These are phyloP conservation scores for Idaea straminata DNA, from an alignment of 2,888 invertebrate species.

Conservation along the genomic window DNA sequence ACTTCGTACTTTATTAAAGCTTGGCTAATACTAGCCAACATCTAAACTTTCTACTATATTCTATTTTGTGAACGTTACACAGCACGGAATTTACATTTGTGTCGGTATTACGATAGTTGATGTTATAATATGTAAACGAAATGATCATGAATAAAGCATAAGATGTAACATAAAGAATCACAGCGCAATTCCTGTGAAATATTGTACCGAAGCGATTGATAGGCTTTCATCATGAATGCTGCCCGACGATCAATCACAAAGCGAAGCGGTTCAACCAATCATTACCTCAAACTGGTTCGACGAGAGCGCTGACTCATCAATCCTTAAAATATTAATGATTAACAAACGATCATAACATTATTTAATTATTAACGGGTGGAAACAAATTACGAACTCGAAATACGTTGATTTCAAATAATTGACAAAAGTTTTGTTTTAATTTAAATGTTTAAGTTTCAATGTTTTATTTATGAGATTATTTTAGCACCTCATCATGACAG, in stretches of 20 bases:
- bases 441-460: not conserved
- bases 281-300: slow-evolving; percentile 13
- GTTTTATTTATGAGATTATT: not conserved
- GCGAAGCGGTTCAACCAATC: slow-evolving; percentile 10
- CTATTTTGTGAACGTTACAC: not conserved
- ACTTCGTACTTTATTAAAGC: not conserved
- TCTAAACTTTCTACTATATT: not conserved
- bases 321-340: slow-evolving; percentile 17
- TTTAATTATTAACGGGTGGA: not conserved
- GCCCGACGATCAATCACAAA: slow-evolving; percentile 18
- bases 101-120: not conserved
- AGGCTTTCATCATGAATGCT: slow-evolving; percentile 13
- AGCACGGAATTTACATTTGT: not conserved
- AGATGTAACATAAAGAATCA: not conserved
- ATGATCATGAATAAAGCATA: not conserved
- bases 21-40: not conserved
- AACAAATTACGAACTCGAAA: not conserved
- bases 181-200: not conserved
- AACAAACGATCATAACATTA: slow-evolving; percentile 8
- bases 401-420: not conserved
- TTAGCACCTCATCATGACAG: not conserved
- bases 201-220: slow-evolving; percentile 12
- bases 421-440: not conserved
- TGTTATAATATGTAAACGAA: not conserved
- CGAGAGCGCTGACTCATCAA: slow-evolving; percentile 17